These are phyloP conservation scores for Asarcornis scutulata DNA, from an alignment of 2,113 vertebrate genomes.

Conservation along the genomic window DNA sequence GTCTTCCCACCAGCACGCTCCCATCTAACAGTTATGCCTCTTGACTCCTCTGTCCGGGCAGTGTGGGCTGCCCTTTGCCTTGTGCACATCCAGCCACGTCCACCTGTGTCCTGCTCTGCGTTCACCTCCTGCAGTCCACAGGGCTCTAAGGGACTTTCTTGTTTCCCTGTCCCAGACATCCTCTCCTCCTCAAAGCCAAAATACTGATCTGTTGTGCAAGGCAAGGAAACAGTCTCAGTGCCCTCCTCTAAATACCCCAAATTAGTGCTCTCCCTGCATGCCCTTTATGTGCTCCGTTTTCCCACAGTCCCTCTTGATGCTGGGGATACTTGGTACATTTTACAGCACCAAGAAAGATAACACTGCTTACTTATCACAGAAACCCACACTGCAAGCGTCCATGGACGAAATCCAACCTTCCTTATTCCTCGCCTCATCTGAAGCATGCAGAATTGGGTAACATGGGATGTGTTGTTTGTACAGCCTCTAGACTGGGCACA, in stretches of 20 bases:
- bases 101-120: neutral
- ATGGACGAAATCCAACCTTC: slow-evolving; percentile 1
- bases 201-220: neutral
- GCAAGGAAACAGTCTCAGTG: neutral
- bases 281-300: neutral
- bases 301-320: neutral
- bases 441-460: neutral
- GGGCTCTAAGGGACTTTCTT: neutral
- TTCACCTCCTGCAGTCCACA: neutral
- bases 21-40: neutral
- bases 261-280: neutral
- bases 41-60: neutral
- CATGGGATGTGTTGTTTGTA: neutral
- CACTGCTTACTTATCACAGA: neutral
- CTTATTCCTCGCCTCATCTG: neutral
- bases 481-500: neutral
- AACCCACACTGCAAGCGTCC: neutral
- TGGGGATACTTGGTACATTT: neutral
- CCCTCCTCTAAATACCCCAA: neutral
- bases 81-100: rapidly evolving
- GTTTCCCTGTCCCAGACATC: neutral
- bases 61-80: neutral
- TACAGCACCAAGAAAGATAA: neutral
- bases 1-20: neutral
- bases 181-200: neutral